Conservation (phyloP, 2,113 vertebrate genomes). For the Pluvianellus socialis region DNA sequence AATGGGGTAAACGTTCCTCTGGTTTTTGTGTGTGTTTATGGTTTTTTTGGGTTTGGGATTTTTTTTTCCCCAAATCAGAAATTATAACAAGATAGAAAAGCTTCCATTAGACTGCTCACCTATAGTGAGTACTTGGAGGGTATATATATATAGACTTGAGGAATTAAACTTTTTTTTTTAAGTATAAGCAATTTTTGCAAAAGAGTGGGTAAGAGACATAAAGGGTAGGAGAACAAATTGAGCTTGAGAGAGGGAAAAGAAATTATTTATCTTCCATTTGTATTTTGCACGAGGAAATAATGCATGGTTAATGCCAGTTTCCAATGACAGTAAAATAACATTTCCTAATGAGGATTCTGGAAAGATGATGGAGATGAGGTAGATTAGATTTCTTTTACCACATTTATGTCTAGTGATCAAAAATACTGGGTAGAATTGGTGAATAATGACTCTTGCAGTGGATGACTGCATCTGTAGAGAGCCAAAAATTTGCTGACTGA, state of each 20-base stretch:
- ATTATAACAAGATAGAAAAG: neutral
- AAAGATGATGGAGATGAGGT: neutral
- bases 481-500: constrained; percentile 12
- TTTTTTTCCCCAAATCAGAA: neutral
- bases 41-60: neutral
- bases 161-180: neutral
- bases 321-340: neutral
- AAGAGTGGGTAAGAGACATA: neutral
- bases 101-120: neutral
- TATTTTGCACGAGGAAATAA: neutral
- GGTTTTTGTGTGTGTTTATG: neutral
- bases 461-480: neutral
- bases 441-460: constrained; percentile 1
- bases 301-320: neutral
- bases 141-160: neutral
- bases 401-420: constrained; percentile 15
- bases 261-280: neutral
- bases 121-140: neutral
- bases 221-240: neutral
- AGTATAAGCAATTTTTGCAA: neutral
- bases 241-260: neutral
- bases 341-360: neutral
- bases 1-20: neutral
- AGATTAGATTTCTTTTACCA: neutral
- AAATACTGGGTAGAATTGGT: neutral